Evolutionary conservation across 2,797 vertebrate species (phyloP), one percentile per base, ranked within the genome.

Genomic region (Okamejei kenojei): DNA sequence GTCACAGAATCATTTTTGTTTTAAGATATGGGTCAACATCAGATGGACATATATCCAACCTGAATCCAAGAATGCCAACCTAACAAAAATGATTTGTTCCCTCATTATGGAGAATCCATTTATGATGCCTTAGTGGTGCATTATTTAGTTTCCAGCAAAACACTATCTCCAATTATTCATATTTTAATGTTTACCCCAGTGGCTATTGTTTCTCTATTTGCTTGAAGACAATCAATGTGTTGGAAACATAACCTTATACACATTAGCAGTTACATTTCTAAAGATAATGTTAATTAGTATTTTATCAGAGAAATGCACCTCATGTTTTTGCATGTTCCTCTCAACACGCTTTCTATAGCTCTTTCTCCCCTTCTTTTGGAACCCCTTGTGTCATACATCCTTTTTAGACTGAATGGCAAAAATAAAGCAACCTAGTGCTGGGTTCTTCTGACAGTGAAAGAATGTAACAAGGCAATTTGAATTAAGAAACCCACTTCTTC

Each of bases 131-230:
- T 58, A 29, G 38, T 76, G 38, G 38, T 92, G 38, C 71, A 92
- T 91, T 73, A 91, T 91, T 73, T 17, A 45, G 71, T 92, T 92
- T 76, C 90, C 38, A 92, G 90, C 71, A 92, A 92, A 35, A 76
- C 38, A 17, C 35, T 76, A 74, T 92, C 68, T 76, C 90, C 26
- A 92, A 92, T 92, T 92, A 92, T 92, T 92, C 90, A 76, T 17
- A 76, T 92, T 92, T 92, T 92, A 29, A 92, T 92, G 90, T 92
- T 92, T 92, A 92, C 68, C 90, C 71, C 90, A 58, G 68, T 74
- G 90, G 90, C 90, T 91, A 74, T 91, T 54, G 88, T 90, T n/a
- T 73, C 35, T 90, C 88, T 45, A 38, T 90, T 90, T 90, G 35
- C 68, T 91, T 91, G 90, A 74, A 92, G 71, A 17, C 90, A 92